Evolutionary conservation across 30 jellyfish, hydroid and myxozoan species (phyloP).

Genomic region (Phacellophora camtschatica): DNA sequence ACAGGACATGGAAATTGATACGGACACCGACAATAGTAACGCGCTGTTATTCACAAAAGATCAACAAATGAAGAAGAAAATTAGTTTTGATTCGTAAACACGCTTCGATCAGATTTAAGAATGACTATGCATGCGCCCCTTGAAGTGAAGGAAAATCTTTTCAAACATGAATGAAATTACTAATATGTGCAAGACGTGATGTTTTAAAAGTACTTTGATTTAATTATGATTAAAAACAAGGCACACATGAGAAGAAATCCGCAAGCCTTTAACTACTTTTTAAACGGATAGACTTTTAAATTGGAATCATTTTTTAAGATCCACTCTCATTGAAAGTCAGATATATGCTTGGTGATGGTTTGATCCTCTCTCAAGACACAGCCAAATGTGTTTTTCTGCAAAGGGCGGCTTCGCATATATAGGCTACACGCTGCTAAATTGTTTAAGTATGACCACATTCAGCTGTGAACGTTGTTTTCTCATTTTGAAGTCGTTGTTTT

Average conservation of each 20-base stretch:
- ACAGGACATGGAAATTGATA: slow-evolving; percentile 51
- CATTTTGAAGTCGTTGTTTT: neutral
- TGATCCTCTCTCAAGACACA: neutral
- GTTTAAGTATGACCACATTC: too few species aligned
- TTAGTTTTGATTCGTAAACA: slow-evolving; percentile 59
- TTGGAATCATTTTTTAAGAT: neutral
- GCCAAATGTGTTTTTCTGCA: neutral
- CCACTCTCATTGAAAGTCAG: neutral
- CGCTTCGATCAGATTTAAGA: neutral
- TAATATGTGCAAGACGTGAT: slow-evolving; percentile 9
- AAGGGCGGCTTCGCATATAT: neutral
- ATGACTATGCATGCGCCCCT: slow-evolving; percentile 35
- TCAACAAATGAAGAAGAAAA: neutral
- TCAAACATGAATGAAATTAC: neutral
- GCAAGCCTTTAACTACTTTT: slow-evolving; percentile 8
- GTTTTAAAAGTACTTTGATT: neutral
- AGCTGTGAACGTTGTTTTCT: too few species aligned
- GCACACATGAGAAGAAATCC: neutral
- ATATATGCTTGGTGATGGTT: neutral
- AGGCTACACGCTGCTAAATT: neutral
- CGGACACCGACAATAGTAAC: slow-evolving; percentile 29
- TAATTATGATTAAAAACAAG: neutral
- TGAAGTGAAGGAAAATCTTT: slow-evolving; percentile 16
- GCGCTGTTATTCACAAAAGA: slow-evolving; percentile 29
- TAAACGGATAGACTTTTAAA: slow-evolving; percentile 11